Percentiles rank a stretch among this genome's conserved stretches.
phyloP scores from a whole-genome alignment of 2,113 vertebrate genomes.

The Pterophyllum scalare region DNA sequence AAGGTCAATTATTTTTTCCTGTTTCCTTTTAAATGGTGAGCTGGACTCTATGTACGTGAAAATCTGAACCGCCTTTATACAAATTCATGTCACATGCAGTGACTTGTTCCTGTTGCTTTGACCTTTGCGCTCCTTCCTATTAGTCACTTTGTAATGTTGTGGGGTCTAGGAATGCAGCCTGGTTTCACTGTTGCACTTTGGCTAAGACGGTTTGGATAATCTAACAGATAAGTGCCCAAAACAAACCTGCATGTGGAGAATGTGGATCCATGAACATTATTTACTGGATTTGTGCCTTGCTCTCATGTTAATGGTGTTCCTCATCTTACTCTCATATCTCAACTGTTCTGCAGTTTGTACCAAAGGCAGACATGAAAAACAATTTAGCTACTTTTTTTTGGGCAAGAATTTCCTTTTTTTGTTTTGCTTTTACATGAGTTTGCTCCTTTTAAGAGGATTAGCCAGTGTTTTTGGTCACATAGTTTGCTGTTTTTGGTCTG shows the following conservation, averaged over 20 bases:
- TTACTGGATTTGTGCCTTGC: background rate
- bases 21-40: conserved; percentile 54
- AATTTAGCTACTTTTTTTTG: conserved; percentile 34
- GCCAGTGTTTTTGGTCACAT: conserved; percentile 77
- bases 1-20: conserved; percentile 48
- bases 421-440: conserved; percentile 69
- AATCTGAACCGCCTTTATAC: conserved; percentile 22
- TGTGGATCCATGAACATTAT: conserved; percentile 1
- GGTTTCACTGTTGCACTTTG: conserved; percentile 35
- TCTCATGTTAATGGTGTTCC: conserved; percentile 17
- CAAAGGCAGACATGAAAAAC: conserved; percentile 51
- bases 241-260: conserved; percentile 9
- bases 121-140: conserved; percentile 65
- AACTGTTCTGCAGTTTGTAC: conserved; percentile 18
- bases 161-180: conserved; percentile 61
- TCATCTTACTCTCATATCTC: background rate
- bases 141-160: conserved; percentile 69
- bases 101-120: conserved; percentile 74
- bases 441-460: conserved; percentile 67
- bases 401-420: conserved; percentile 61
- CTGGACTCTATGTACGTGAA: conserved; percentile 34
- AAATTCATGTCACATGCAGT: conserved; percentile 58
- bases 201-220: conserved; percentile 12
- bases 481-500: conserved; percentile 75
- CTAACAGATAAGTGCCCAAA: conserved; percentile 18